These are phyloP conservation scores for Vanessa cardui DNA, from an alignment of 2,888 invertebrate genomes.

Conservation along the genomic window DNA sequence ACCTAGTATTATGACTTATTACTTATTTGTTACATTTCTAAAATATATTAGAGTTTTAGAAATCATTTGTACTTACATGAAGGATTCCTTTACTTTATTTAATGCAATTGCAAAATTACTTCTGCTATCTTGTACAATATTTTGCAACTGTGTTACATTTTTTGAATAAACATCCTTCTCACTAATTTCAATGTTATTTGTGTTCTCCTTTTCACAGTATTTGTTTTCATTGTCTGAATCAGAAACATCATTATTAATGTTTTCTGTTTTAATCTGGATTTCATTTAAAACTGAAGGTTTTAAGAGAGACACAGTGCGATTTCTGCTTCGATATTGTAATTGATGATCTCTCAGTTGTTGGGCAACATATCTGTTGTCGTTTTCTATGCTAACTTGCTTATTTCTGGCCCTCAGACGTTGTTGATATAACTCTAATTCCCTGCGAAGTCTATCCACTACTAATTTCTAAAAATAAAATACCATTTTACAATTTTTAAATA, in stretches of 20 bases:
- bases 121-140: conserved; percentile 64
- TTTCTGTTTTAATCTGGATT: conserved; percentile 73
- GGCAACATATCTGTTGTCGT: conserved; percentile 72
- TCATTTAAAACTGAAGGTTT: conserved; percentile 77
- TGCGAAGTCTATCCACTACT: conserved; percentile 80
- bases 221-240: conserved; percentile 70
- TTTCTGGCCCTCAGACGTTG: conserved; percentile 72
- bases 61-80: conserved; percentile 58
- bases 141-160: conserved; percentile 59
- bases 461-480: conserved; percentile 73
- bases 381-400: conserved; percentile 71
- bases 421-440: conserved; percentile 82
- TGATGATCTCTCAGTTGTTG: conserved; percentile 76
- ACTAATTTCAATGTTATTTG: conserved; percentile 61
- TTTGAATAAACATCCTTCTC: conserved; percentile 63
- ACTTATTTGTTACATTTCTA: too few relatives aligned
- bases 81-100: conserved; percentile 73
- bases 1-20: too few relatives aligned
- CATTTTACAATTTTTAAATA: neutral
- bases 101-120: conserved; percentile 72
- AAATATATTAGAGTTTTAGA: too few relatives aligned
- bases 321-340: conserved; percentile 63
- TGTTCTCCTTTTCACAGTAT: conserved; percentile 68
- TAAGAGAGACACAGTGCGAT: conserved; percentile 66
- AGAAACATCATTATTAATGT: conserved; percentile 63